Evolutionary conservation across 2,113 vertebrate genomes (phyloP).

Genomic region (Pterocles burchelli): DNA sequence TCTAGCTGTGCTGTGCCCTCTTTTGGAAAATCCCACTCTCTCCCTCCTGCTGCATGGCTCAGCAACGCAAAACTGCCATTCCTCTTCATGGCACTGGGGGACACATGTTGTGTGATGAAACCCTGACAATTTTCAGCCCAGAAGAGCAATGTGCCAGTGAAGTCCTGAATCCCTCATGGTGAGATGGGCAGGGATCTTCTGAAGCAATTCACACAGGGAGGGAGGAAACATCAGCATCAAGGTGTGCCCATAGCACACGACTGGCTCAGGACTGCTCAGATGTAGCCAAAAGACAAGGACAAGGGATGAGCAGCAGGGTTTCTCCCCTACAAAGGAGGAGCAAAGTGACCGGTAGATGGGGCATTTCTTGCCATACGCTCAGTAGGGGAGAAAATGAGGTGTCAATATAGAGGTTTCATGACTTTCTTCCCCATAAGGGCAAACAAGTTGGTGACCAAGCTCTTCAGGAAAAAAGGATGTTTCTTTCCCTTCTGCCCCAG

Average conservation of each 20-base stretch:
- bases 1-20: conserved; percentile 52
- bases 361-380: neutral
- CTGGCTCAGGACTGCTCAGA: neutral
- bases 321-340: neutral
- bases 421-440: neutral
- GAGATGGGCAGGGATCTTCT: neutral
- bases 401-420: neutral
- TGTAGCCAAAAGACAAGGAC: neutral
- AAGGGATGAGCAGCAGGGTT: neutral
- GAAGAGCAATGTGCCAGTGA: neutral
- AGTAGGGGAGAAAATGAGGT: neutral
- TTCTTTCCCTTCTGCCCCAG: neutral
- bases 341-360: neutral
- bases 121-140: neutral
- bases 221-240: neutral
- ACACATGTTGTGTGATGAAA: neutral
- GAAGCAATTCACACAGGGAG: neutral
- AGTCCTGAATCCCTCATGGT: neutral
- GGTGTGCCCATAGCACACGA: neutral
- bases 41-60: conserved; percentile 31
- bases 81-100: neutral
- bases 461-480: neutral
- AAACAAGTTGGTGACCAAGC: neutral
- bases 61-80: neutral
- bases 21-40: conserved; percentile 58